Evolutionary conservation across 1,140 invertebrate species (phyloP), one percentile per base, ranked within the genome.

Genomic region (Neodiprion pinetum): DNA sequence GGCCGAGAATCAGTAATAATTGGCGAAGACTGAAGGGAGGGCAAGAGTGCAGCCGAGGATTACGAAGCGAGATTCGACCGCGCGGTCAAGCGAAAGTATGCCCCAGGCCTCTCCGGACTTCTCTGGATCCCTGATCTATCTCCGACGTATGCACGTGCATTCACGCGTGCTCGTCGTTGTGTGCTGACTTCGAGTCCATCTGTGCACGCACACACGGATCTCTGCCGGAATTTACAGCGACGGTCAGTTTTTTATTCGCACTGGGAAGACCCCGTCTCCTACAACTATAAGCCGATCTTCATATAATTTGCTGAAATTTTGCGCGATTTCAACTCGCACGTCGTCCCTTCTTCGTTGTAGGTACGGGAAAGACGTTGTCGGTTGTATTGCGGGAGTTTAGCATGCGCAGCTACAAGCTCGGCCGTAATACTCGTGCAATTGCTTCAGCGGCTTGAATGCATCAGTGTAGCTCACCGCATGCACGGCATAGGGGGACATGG

Each of bases 61-160:
- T 61, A 61, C 53, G 53, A 61, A 12, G 53, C 11, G 11, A 17
- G n/a, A 61, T 12, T 17, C 53, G 53, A 61, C 53, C 53, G 53
- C n/a, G 53, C 53, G 53, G 53, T 61, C 53, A 61, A 61, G 53
- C 53, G 53, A 61, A 61, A 61, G 53, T 61, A 61, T 61, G 53
- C 53, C 53, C 53, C 11, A 61, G 53, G 53, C 53, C 9, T 61
- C n/a, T 61, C 11, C n/a, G n/a, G 11, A 17, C 53, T 61, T 61
- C 53, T 61, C 53, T 61, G 53, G 53, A 17, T 61, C 53, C n/a
- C 53, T 17, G 53, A 61, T 61, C 11, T 61, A 61, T 61, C 5
- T 61, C 53, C 2, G 8, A 61, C 9, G 53, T 9, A 61, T 17
- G 53, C 28, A 40, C 5, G 28, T 3, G 5, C 28, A 40, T 40